A percentile compares a stretch with the other conserved stretches of the same genome.
Conservation (phyloP, 2,888 invertebrate species). For the Argynnis bischoffii region DNA sequence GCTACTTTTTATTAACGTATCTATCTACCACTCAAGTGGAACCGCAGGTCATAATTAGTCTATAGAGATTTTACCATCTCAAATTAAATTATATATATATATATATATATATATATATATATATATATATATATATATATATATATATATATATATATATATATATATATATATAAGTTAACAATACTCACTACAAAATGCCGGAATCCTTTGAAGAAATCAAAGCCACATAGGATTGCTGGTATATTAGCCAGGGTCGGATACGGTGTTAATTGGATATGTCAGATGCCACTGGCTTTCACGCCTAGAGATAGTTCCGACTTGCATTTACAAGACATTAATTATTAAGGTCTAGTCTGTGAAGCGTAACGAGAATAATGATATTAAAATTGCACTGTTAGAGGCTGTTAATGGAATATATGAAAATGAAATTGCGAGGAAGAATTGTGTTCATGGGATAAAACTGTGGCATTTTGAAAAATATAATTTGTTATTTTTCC, state of each 20-base stretch:
- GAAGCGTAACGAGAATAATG: constrained; percentile 1
- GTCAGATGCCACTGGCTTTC: constrained; percentile 79
- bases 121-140: background rate
- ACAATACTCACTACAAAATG: constrained; percentile 22
- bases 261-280: constrained; percentile 79
- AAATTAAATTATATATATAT: constrained; percentile 7
- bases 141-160: constrained; percentile 14
- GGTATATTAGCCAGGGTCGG: constrained; percentile 56
- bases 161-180: constrained; percentile 6
- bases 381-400: background rate
- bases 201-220: constrained; percentile 48
- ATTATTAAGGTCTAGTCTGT: constrained; percentile 52
- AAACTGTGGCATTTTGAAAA: background rate
- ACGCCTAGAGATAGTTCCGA: constrained; percentile 71
- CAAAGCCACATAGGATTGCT: constrained; percentile 49
- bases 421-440: background rate
- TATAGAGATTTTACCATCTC: constrained; percentile 1
- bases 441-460: background rate
- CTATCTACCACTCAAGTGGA: too few species aligned
- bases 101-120: background rate
- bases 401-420: background rate
- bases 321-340: constrained; percentile 72
- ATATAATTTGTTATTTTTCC: background rate
- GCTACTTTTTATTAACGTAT: too few species aligned
- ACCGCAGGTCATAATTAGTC: background rate